Evolutionary conservation across 2,113 vertebrate genomes (phyloP).

Genomic region (Sisor rabdophorus): DNA sequence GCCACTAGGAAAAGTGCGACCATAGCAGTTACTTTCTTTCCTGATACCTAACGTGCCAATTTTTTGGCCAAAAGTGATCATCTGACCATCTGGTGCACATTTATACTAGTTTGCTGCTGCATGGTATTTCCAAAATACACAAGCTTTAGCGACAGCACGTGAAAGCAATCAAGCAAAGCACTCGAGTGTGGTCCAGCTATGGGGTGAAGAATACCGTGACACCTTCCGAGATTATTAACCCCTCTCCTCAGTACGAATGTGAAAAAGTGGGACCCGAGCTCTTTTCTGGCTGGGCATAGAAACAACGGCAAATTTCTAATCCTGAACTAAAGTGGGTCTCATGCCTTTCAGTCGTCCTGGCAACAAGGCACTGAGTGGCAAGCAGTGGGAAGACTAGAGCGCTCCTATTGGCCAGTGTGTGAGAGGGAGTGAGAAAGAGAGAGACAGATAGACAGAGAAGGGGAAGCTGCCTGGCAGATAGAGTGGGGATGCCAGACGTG

Average conservation of each 20-base stretch:
- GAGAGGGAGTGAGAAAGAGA: conserved; percentile 3
- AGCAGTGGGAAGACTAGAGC: conserved; percentile 72
- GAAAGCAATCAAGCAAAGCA: background rate
- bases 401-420: conserved; percentile 66
- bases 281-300: conserved; percentile 57
- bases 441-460: conserved; percentile 19
- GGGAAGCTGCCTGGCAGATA: conserved; percentile 58
- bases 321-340: conserved; percentile 72
- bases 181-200: background rate
- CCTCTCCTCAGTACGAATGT: background rate
- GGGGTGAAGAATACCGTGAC: background rate
- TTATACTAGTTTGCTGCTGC: background rate
- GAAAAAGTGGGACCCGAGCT: conserved; percentile 40
- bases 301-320: conserved; percentile 71
- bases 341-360: conserved; percentile 75
- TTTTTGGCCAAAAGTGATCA: background rate
- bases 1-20: background rate
- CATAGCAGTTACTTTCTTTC: background rate
- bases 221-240: background rate
- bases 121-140: background rate
- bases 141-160: background rate
- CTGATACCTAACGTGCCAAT: background rate
- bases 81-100: background rate
- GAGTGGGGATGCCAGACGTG: conserved; percentile 65
- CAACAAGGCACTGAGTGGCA: conserved; percentile 76